These are phyloP conservation scores for Notocelia uddmanniana DNA, from an alignment of 2,888 invertebrate genomes.

Conservation along the genomic window DNA sequence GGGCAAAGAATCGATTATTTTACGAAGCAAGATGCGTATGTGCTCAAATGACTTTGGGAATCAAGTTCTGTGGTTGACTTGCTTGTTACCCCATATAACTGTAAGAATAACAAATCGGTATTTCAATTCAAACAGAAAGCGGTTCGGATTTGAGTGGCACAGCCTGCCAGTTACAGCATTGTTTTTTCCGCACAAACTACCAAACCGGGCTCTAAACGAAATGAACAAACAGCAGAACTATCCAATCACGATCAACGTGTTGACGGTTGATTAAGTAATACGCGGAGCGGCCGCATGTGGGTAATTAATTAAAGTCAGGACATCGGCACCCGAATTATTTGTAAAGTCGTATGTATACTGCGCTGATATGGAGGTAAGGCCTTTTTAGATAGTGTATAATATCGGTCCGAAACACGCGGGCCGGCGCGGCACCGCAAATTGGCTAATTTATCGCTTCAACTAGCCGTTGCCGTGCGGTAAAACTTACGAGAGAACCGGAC, in stretches of 20 bases:
- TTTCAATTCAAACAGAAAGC: conserved; percentile 8
- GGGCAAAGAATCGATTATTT: no score
- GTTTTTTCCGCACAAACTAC: conserved; percentile 39
- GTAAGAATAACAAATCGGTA: neutral
- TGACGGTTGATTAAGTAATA: conserved; percentile 68
- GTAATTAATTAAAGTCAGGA: conserved; percentile 71
- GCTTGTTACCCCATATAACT: neutral
- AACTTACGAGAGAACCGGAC: conserved; percentile 44
- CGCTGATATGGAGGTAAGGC: neutral
- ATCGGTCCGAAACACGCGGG: conserved; percentile 51
- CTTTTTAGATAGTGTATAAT: neutral
- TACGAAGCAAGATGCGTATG: no score
- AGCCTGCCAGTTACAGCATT: conserved; percentile 10
- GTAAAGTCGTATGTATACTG: conserved; percentile 4
- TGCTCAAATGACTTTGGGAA: neutral
- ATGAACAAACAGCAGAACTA: conserved; percentile 55
- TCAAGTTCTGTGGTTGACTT: neutral
- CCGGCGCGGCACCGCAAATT: conserved; percentile 63
- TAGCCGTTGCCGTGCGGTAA: conserved; percentile 48
- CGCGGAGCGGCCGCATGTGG: conserved; percentile 58
- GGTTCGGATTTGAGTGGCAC: neutral
- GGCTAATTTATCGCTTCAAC: conserved; percentile 70
- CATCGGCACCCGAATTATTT: conserved; percentile 45
- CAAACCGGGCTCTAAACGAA: conserved; percentile 53
- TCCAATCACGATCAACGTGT: conserved; percentile 62